Evolutionary conservation across 2,797 vertebrate species (phyloP), one percentile per base, ranked within the genome.

Genomic region (Allobates femoralis): DNA sequence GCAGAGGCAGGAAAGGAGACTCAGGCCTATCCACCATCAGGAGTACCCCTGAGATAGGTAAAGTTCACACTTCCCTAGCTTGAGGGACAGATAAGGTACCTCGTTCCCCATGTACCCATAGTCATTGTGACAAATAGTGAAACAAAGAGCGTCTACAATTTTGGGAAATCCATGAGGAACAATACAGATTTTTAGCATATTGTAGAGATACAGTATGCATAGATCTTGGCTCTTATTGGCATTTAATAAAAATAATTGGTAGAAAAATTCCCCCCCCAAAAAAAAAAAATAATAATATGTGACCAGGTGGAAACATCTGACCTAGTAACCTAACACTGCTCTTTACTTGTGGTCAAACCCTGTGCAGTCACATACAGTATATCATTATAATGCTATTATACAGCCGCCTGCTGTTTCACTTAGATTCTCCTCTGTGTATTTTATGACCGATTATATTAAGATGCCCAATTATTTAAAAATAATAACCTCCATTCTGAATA

Each of bases 401-500:
- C 16, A 56, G 77, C 64, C 21, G 66, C 78, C 67, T 73, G 77
- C 67, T 60, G 67, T 85, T 85, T 80, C 84, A 85, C 84, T 85
- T 80, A 71, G 37, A 80, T 85, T 80, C 71, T 80, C 41, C 81
- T 73, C 66, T 26, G 62, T 69, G 64, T 37, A 71, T 80, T 85
- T 85, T 79, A 77, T 85, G 73, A 37, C 37, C 28, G 79, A 69
- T 85, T 85, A 55, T 85, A 83, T 83, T 60, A 83, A 83, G 81
- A 75, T 83, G 81, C 81, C 81, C 81, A 83, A 83, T 83, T 83
- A 83, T 83, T 58, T 60, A 83, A 75, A 73, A 58, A 83, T 83
- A 83, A 83, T 83, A 83, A 83, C 55, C 53, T 60, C 60, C 41
- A 28, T 83, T 75, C 53, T 23, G 69, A 83, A 75, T 75, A 75